Evolutionary conservation across 2,888 invertebrate genomes (phyloP).

Genomic region (Anthophora plumipes): DNA sequence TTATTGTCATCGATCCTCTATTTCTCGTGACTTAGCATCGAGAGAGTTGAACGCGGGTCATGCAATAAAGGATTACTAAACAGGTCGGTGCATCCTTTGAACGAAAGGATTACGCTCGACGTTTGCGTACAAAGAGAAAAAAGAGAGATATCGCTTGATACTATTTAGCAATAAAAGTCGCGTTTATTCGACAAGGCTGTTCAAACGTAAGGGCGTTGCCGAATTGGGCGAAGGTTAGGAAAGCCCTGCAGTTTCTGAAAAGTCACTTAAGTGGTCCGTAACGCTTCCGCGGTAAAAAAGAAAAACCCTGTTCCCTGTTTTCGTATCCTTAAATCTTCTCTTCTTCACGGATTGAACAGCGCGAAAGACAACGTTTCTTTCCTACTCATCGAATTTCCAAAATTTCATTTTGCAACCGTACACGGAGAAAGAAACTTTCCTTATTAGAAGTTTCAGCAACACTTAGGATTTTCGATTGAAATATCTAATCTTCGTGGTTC

Average conservation of each 20-base stretch:
- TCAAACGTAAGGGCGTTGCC: conserved; percentile 9
- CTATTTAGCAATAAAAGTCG: conserved; percentile 21
- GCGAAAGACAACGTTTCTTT: background rate
- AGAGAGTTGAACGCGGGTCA: background rate
- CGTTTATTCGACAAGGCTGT: conserved; percentile 18
- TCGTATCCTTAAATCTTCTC: conserved; percentile 9
- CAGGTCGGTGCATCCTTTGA: background rate
- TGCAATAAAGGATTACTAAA: background rate
- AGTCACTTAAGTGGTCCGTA: conserved; percentile 45
- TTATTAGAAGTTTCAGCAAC: too few species aligned
- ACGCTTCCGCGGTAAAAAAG: conserved; percentile 45
- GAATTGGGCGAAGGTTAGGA: conserved; percentile 11
- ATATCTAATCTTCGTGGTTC: too few species aligned
- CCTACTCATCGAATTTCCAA: background rate
- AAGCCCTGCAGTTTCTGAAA: conserved; percentile 21
- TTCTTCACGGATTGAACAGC: conserved; percentile 1
- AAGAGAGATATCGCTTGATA: conserved; percentile 13
- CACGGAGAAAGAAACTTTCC: too few species aligned
- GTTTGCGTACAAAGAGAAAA: background rate
- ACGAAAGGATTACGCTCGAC: background rate
- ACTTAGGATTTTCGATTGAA: too few species aligned
- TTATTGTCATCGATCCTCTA: background rate
- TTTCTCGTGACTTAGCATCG: background rate
- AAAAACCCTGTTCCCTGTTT: conserved; percentile 67
- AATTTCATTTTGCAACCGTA: too few species aligned